A percentile compares a stretch with the other conserved stretches of the same genome.
Conservation (phyloP, 1,140 invertebrate species). For the Lasioglossum albipes region DNA sequence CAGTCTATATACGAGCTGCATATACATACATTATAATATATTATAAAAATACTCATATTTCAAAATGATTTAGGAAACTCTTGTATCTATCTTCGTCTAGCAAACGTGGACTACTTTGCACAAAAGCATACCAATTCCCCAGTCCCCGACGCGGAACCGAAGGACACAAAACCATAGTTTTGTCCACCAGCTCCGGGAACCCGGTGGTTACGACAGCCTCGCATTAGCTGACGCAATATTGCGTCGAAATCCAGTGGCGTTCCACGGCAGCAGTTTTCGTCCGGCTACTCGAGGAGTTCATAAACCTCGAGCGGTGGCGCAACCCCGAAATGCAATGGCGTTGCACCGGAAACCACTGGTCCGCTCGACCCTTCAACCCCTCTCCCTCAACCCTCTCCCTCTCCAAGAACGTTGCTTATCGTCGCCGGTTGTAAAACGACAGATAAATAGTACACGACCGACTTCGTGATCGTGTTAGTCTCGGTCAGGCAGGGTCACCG, state of each 20-base stretch:
- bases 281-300: not conserved
- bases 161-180: not conserved
- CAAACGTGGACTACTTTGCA: not conserved
- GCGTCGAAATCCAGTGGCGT: not conserved
- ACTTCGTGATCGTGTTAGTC: conserved; percentile 48
- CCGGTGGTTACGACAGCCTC: not conserved
- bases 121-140: not conserved
- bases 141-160: no score
- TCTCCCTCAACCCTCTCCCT: no score
- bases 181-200: not conserved
- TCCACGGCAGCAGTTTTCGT: not conserved
- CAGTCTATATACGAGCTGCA: no score
- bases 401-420: conserved; percentile 28
- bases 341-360: not conserved
- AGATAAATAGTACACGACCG: conserved; percentile 46
- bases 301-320: not conserved
- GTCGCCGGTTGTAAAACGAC: conserved; percentile 45
- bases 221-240: not conserved
- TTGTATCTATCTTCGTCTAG: no score
- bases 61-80: no score
- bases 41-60: no score
- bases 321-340: conserved; percentile 3
- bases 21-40: no score
- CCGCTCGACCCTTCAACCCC: no score
- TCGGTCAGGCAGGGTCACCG: conserved; percentile 51